phyloP scores from a whole-genome alignment of 2,888 invertebrate genomes.

The Cantharis lateralis region DNA sequence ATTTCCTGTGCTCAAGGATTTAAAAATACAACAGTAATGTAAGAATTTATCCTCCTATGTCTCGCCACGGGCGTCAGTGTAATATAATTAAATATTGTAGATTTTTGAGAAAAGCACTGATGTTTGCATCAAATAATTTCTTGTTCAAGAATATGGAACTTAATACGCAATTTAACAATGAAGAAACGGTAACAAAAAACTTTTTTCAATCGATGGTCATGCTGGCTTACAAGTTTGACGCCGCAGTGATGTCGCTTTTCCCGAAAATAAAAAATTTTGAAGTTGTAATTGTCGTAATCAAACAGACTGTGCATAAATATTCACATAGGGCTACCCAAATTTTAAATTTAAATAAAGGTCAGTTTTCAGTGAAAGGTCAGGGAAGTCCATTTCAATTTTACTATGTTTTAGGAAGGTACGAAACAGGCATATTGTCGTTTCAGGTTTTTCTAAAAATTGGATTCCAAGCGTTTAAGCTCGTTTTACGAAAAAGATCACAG shows the following conservation, averaged over 20 bases:
- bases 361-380: not conserved
- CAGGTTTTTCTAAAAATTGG: not conserved
- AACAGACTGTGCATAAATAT: slow-evolving; percentile 4
- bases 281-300: not conserved
- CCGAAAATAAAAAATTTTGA: slow-evolving; percentile 1
- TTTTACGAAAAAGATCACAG: not conserved
- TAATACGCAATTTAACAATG: slow-evolving; percentile 17
- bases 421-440: not conserved
- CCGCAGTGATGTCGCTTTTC: slow-evolving; percentile 8
- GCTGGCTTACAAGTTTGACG: slow-evolving; percentile 23
- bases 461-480: not conserved
- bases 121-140: slow-evolving; percentile 2
- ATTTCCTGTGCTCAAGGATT: not conserved
- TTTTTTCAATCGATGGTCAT: slow-evolving; percentile 19
- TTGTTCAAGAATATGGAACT: slow-evolving; percentile 16
- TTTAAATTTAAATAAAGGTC: not conserved
- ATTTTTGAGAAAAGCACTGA: slow-evolving; percentile 9
- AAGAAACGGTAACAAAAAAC: slow-evolving; percentile 9
- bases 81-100: slow-evolving; percentile 3
- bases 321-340: not conserved
- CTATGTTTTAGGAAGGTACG: not conserved
- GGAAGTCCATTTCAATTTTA: not conserved
- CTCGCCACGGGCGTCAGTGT: not conserved
- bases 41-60: not conserved
- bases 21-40: not conserved